Percentiles rank a stretch among this genome's conserved stretches.
Evolutionary conservation across 2,888 invertebrate species (phyloP).

Genomic region (Melanostoma mellinum): DNA sequence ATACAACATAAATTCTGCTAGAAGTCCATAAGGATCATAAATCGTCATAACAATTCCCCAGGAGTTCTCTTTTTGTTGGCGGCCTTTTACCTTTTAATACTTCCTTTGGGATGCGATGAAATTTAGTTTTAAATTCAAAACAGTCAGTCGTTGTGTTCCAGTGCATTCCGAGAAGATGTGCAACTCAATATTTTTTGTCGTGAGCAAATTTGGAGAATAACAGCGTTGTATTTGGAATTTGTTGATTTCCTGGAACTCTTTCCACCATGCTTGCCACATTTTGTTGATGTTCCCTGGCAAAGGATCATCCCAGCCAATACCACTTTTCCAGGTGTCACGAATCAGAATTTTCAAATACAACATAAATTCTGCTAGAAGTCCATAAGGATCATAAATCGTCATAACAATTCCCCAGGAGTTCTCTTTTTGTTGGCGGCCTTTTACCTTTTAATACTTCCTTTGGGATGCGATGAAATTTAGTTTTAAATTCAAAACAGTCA

Average conservation of each 20-base stretch:
- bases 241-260: conserved; percentile 29
- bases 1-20: conserved; percentile 69
- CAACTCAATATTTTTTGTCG: conserved; percentile 1
- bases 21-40: conserved; percentile 68
- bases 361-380: conserved; percentile 73
- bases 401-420: conserved; percentile 44
- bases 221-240: conserved; percentile 22
- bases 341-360: conserved; percentile 48
- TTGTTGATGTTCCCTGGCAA: conserved; percentile 29
- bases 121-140: conserved; percentile 51
- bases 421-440: conserved; percentile 42
- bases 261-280: conserved; percentile 46
- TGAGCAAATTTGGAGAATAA: conserved; percentile 11
- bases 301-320: conserved; percentile 47
- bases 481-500: conserved; percentile 62
- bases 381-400: conserved; percentile 58
- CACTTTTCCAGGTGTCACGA: conserved; percentile 36
- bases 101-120: conserved; percentile 1
- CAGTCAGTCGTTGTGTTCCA: conserved; percentile 67
- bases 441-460: conserved; percentile 28
- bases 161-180: conserved; percentile 64
- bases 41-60: conserved; percentile 43
- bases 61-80: conserved; percentile 54
- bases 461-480: conserved; percentile 29
- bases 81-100: conserved; percentile 27